Evolutionary conservation across 2,888 invertebrate genomes (phyloP), one percentile per base, ranked within the genome.

Genomic region (Danaus chrysippus): DNA sequence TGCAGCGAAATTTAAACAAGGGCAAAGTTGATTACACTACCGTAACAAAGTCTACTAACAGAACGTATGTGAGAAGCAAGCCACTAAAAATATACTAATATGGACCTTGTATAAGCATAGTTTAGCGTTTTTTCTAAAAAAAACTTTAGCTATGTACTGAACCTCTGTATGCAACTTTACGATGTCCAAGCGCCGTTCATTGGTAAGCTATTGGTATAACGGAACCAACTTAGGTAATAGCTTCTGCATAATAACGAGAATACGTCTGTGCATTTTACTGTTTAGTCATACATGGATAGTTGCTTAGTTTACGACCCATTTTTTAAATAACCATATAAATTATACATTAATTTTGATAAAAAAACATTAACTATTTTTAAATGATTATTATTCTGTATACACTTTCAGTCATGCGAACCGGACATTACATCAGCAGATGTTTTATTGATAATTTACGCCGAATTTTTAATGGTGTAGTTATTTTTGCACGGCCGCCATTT

Each of bases 221-320:
- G 74, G 73, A 63, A 66, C 64, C 58, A 61, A 65, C 64, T 69
- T 72, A 69, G 63, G 70, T 68, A 66, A 70, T 70, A 72, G 65
- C 66, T 65, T 66, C 72, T 70, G 74, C 73, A 74, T 73, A 68
- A 66, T 59, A 75, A 75, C 71, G 65, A 73, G 67, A 65, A 63
- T 17, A 15, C 17, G 17, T 49, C 49, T 5, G 17, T 49, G 49
- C 49, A 49, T 15, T 34, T 34, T 49, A 49, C 17, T 49, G 17
- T 49, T 49, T 49, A 17, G 17, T n/a, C 13, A 9, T 46, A 46
- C 2, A 1, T 5, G 23, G 3, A 34, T 34, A 46, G 13, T 46
- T 10, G 49, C 49, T 49, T 49, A 34, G 2, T 34, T 34, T 34
- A 8, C 23, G 23, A 8, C 23, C 49, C 17, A 49, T 13, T 8